These are phyloP conservation scores for Proctacanthus coquilletti DNA, from an alignment of 1,140 invertebrate species.

Conservation along the genomic window DNA sequence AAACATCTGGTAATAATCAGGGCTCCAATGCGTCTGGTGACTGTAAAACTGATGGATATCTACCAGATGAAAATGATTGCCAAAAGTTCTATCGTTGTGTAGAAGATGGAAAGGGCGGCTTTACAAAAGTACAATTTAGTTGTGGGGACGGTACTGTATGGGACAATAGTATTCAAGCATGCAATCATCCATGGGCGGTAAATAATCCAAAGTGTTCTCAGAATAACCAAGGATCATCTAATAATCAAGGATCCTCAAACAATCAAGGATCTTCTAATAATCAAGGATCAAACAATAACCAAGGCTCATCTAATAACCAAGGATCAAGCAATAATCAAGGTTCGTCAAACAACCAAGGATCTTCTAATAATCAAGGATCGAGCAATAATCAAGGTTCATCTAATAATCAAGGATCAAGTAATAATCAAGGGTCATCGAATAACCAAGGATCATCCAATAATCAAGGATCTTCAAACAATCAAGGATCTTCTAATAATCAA, in stretches of 20 bases:
- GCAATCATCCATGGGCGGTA: conserved; percentile 34
- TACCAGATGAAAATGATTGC: conserved; percentile 45
- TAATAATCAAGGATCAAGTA: conserved; percentile 1
- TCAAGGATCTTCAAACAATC: conserved; percentile 4
- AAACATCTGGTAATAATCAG: no score
- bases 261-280: background rate
- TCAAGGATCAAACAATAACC: background rate
- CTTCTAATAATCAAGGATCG: conserved; percentile 4
- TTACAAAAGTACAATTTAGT: conserved; percentile 38
- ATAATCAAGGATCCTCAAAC: conserved; percentile 1
- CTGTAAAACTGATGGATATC: conserved; percentile 39
- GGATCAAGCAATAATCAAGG: background rate
- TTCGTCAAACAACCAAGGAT: background rate
- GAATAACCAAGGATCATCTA: conserved; percentile 1
- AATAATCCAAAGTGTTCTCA: conserved; percentile 10
- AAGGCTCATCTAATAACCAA: background rate
- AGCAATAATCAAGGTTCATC: background rate
- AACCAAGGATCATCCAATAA: background rate
- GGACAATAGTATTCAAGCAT: conserved; percentile 33
- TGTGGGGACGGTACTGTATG: conserved; percentile 41
- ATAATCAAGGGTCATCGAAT: conserved; percentile 1
- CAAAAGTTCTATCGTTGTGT: conserved; percentile 59
- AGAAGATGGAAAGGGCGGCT: conserved; percentile 40
- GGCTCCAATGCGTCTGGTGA: conserved; percentile 26
- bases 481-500: conserved; percentile 8